Base-by-base conservation (phyloP, 2,113 vertebrate species). In the Opisthocomus hoazin region DNA sequence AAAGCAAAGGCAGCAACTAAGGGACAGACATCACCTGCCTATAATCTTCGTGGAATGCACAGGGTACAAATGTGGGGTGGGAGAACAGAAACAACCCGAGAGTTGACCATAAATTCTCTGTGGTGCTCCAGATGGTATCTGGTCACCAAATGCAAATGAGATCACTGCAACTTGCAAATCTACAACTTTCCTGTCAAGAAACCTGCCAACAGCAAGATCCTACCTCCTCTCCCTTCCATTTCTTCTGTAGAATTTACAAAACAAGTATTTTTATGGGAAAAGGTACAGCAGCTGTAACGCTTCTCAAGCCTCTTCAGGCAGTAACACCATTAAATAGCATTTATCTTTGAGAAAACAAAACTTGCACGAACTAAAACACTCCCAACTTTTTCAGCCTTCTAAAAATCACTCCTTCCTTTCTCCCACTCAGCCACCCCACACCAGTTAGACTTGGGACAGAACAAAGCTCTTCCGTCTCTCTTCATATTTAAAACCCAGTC, bases 101-200 rank as follows among this genome's bases (percentile, higher is more conserved):
- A 85, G 74, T 30, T 27, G 30, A 51, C 56, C 13, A 39, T 21
- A 46, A 93, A 64, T 73, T 79, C n/a, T 76, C 69, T 37, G 0
- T 27, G 32, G 30, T 88, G n/a, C 71, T 80, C 78, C 96, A 95
- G 90, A 90, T 80, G 76, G 83, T 45, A 84, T 76, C 73, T 88
- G 89, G 90, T 73, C 94, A 95, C 78, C 65, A 60, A 87, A 94
- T 89, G 86, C 88, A 90, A 92, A 69, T 54, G 56, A 74, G 64
- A 92, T 66, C 56, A 43, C 73, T 78, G 46, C 43, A 87, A 77
- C 75, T 79, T 77, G 68, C 71, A 81, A 77, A 92, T 66, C 76
- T 78, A 46, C 68, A 95, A 69, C 30, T 46, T 65, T 21, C 30
- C 84, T 90, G 85, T 73, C 75, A 88, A 69, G 84, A 83, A 54